These are phyloP conservation scores for Spatulosminthurus flaviceps DNA, from an alignment of 2,888 invertebrate species.

Conservation along the genomic window DNA sequence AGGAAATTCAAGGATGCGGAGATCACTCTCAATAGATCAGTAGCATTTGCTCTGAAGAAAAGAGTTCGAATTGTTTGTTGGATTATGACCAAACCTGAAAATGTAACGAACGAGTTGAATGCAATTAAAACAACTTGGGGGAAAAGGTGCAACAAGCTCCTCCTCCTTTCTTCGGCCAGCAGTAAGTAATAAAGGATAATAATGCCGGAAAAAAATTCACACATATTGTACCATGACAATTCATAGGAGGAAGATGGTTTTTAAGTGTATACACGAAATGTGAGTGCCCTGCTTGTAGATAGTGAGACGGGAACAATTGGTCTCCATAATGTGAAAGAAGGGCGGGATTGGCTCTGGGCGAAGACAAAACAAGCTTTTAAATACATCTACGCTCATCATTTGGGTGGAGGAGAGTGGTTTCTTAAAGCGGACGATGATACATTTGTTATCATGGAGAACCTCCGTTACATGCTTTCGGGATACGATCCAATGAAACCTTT, in stretches of 20 bases:
- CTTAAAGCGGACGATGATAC: constrained; percentile 28
- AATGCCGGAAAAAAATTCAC: too few species aligned
- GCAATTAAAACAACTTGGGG: constrained; percentile 98
- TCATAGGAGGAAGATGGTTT: too few species aligned
- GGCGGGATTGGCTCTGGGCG: constrained; percentile 91
- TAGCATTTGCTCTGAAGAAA: too few species aligned
- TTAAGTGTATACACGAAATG: background rate
- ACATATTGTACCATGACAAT: too few species aligned
- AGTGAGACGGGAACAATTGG: constrained; percentile 66
- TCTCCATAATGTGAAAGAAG: constrained; percentile 81
- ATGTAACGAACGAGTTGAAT: constrained; percentile 86
- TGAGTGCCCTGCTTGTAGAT: background rate
- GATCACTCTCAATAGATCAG: too few species aligned
- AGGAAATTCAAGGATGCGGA: too few species aligned
- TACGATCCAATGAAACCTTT: constrained; percentile 78
- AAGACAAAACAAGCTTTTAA: constrained; percentile 72
- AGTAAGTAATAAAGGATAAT: background rate
- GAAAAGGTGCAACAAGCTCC: constrained; percentile 83
- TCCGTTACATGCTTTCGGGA: constrained; percentile 86
- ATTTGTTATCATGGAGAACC: constrained; percentile 91
- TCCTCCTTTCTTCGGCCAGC: constrained; percentile 79
- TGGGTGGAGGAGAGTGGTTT: constrained; percentile 26
- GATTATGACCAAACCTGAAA: constrained; percentile 94
- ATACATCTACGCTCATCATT: constrained; percentile 1
- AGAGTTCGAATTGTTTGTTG: constrained; percentile 94